phyloP scores from a whole-genome alignment of 2,888 invertebrate genomes.

The Orthonevra nobilis region DNA sequence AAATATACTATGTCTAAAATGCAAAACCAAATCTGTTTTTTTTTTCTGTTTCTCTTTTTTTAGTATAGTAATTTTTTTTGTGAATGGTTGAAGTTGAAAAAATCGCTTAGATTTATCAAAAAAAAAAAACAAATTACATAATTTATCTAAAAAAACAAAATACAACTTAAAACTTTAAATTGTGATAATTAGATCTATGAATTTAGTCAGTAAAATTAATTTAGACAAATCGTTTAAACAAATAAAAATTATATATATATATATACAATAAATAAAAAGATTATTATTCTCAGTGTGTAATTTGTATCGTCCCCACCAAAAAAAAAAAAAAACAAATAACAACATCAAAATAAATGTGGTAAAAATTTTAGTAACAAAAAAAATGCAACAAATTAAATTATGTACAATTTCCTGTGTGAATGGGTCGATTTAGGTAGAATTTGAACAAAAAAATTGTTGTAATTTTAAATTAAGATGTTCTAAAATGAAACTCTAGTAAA shows the following conservation, averaged over 20 bases:
- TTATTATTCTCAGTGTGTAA: conserved; percentile 9
- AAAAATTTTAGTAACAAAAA: too few species aligned
- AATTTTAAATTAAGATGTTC: too few species aligned
- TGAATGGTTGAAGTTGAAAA: not conserved
- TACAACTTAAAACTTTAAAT: conserved; percentile 44
- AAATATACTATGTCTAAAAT: conserved; percentile 8
- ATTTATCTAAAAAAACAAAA: too few species aligned
- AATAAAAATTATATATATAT: conserved; percentile 6
- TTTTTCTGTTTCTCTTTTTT: too few species aligned
- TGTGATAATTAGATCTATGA: conserved; percentile 61
- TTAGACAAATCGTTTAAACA: conserved; percentile 2
- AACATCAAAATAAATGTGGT: too few species aligned
- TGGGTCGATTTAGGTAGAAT: not conserved
- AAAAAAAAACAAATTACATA: not conserved
- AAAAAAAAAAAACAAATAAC: not conserved
- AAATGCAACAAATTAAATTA: too few species aligned
- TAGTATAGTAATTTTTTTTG: not conserved
- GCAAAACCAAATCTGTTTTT: not conserved
- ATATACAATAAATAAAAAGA: not conserved
- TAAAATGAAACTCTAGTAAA: too few species aligned
- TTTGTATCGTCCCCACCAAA: conserved; percentile 20
- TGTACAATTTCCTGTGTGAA: too few species aligned
- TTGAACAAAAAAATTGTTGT: too few species aligned
- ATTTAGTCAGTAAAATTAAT: conserved; percentile 22
- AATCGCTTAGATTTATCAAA: conserved; percentile 4